phyloP scores from a whole-genome alignment of 1,140 invertebrate genomes.

The Vollenhovia emeryi region DNA sequence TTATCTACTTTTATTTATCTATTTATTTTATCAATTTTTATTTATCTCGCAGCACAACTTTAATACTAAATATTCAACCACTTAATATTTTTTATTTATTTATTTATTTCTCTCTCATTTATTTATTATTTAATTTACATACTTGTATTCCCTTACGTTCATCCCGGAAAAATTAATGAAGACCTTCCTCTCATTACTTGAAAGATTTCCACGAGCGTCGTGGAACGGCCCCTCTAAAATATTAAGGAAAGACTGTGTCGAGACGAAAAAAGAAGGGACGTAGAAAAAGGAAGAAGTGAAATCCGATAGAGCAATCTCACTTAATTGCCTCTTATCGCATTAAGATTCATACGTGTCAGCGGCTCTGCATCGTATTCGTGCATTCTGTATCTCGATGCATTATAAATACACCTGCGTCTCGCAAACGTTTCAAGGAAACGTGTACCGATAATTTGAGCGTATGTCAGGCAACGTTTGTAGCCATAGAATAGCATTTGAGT shows the following conservation, averaged over 20 bases:
- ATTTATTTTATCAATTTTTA: too few species aligned
- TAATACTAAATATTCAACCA: not conserved
- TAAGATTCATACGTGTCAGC: not conserved
- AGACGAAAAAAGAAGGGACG: not conserved
- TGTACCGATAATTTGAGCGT: constrained; percentile 41
- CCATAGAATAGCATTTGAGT: constrained; percentile 63
- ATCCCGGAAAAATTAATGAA: not conserved
- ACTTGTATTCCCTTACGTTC: not conserved
- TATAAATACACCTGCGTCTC: constrained; percentile 51
- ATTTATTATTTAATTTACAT: too few species aligned
- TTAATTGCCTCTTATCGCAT: not conserved
- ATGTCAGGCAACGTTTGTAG: constrained; percentile 43
- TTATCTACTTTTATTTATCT: too few species aligned
- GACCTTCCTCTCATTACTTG: not conserved
- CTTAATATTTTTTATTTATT: not conserved
- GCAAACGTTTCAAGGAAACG: too few species aligned
- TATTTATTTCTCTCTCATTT: not conserved
- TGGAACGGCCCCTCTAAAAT: not conserved
- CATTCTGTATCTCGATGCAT: not conserved
- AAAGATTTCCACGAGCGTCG: not conserved
- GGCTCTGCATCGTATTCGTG: not conserved
- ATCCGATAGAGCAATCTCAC: not conserved
- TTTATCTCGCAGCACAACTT: not conserved
- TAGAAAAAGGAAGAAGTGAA: not conserved
- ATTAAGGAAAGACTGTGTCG: not conserved